A percentile compares a stretch with the other conserved stretches of the same genome.
phyloP scores from a whole-genome alignment of 2,113 vertebrate genomes.

The Columba janthina region DNA sequence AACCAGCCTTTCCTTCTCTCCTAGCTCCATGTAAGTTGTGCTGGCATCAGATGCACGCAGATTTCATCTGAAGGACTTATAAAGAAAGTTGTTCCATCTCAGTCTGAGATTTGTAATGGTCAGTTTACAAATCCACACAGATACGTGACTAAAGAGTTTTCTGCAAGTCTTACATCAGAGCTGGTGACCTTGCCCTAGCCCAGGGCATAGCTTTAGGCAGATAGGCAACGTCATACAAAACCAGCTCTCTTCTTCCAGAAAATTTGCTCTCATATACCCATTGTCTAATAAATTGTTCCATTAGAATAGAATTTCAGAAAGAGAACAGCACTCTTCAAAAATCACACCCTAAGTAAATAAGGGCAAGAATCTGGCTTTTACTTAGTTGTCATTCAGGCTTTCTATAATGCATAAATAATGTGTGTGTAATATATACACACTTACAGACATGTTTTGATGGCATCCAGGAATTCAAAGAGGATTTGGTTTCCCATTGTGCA shows the following conservation, averaged over 20 bases:
- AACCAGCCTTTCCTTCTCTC: background rate
- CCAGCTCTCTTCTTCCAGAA: background rate
- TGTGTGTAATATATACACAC: background rate
- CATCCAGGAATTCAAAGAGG: background rate
- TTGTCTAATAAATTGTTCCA: background rate
- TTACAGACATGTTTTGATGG: background rate
- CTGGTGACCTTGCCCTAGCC: background rate
- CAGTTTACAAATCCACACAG: background rate
- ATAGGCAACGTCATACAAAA: background rate
- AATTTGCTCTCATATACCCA: background rate
- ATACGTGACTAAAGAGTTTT: background rate
- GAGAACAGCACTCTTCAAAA: background rate
- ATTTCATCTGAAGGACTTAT: background rate
- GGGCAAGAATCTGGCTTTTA: background rate
- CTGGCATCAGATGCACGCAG: background rate
- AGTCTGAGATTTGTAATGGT: background rate
- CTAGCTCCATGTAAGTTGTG: fast-evolving
- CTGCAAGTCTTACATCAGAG: background rate
- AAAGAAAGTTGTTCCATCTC: background rate
- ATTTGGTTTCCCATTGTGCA: background rate
- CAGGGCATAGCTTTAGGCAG: background rate
- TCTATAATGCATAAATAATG: background rate
- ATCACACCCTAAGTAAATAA: background rate
- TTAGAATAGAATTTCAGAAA: background rate
- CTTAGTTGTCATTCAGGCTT: background rate